phyloP scores from a whole-genome alignment of 2,113 vertebrate species.

The Rhagologus leucostigma region DNA sequence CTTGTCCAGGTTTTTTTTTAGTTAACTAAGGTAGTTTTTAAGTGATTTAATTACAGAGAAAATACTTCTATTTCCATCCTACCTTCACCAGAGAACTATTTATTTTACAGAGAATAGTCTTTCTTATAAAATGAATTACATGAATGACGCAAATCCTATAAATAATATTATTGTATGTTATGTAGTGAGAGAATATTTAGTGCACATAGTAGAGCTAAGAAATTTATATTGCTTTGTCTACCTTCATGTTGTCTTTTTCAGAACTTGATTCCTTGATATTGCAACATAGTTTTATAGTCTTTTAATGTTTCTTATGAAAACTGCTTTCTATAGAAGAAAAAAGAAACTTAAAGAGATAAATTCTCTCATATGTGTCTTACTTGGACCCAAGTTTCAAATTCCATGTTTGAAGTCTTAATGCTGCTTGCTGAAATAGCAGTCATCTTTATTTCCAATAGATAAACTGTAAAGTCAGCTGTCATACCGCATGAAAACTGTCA shows the following conservation, averaged over 20 bases:
- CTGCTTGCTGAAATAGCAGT: background rate
- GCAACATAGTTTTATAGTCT: background rate
- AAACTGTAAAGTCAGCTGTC: background rate
- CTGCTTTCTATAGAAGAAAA: background rate
- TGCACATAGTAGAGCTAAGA: background rate
- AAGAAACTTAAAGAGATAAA: background rate
- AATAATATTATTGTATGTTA: background rate
- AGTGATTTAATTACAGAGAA: background rate
- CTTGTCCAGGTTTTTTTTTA: background rate
- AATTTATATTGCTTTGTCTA: background rate
- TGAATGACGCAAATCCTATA: background rate
- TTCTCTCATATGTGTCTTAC: background rate
- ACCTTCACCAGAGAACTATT: background rate
- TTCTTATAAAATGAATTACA: background rate
- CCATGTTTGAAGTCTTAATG: background rate
- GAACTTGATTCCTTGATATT: background rate
- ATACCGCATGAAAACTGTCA: background rate
- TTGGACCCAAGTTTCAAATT: background rate
- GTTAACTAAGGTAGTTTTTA: background rate
- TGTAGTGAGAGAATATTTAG: background rate
- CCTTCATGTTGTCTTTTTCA: background rate
- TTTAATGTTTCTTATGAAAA: background rate
- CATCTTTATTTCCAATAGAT: background rate
- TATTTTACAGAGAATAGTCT: background rate
- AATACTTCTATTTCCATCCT: background rate